Conservation (phyloP, 2,888 invertebrate genomes). For the Aproaerema taeniolella region DNA sequence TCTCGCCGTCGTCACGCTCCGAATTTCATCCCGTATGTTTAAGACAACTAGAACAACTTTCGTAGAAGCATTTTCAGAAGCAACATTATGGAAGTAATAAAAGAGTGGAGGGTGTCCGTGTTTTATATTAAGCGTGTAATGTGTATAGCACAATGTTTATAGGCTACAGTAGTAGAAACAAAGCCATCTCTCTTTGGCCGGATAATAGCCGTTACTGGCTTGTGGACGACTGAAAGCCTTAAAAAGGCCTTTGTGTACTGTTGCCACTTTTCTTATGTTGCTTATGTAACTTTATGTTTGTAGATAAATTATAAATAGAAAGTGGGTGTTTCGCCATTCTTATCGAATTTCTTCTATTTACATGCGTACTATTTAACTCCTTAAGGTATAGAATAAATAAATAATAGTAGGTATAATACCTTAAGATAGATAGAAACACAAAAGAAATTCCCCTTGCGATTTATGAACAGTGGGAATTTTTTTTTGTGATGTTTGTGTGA, state of each 20-base stretch:
- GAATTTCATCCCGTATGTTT: too few species aligned
- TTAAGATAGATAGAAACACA: too few species aligned
- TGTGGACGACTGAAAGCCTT: constrained; percentile 18
- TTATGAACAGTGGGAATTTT: too few species aligned
- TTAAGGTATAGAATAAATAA: too few species aligned
- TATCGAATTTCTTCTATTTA: too few species aligned
- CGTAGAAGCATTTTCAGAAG: constrained; percentile 31
- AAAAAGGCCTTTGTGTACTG: constrained; percentile 15
- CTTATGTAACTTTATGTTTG: constrained; percentile 7
- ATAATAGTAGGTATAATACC: too few species aligned
- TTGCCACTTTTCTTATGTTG: constrained; percentile 9
- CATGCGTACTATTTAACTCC: too few species aligned
- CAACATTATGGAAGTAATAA: constrained; percentile 39
- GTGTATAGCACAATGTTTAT: constrained; percentile 32
- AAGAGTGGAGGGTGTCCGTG: constrained; percentile 27
- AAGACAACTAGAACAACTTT: constrained; percentile 31
- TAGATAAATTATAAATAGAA: too few species aligned
- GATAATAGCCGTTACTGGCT: constrained; percentile 21
- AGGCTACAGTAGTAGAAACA: constrained; percentile 24
- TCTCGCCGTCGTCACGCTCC: too few species aligned
- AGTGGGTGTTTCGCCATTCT: too few species aligned
- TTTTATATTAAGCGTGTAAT: constrained; percentile 37
- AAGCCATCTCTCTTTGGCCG: constrained; percentile 19
- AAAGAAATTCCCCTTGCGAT: too few species aligned
- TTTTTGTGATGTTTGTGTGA: too few species aligned